phyloP scores from a whole-genome alignment of 1,140 invertebrate species.

The Neodiprion pinetum region DNA sequence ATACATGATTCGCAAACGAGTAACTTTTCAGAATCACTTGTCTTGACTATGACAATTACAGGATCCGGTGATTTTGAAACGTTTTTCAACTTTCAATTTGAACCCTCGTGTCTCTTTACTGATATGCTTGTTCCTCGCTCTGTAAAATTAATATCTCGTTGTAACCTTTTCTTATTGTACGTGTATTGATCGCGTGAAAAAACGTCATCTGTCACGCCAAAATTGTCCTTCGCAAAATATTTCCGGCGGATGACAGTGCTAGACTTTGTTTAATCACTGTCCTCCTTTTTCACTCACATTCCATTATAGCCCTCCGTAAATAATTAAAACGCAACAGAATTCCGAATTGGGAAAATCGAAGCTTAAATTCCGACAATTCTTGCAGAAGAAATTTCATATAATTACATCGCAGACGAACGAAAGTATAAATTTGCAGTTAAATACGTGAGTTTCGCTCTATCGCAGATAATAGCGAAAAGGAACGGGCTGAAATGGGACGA shows the following conservation, averaged over 20 bases:
- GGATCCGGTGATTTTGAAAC: too few relatives aligned
- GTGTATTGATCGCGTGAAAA: not conserved
- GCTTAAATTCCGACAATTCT: not conserved
- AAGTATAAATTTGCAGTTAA: not conserved
- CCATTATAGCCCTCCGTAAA: not conserved
- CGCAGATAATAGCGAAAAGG: conserved; percentile 74
- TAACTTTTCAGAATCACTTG: too few relatives aligned
- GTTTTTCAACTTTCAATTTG: too few relatives aligned
- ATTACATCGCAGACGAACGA: not conserved
- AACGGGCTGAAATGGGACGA: conserved; percentile 70
- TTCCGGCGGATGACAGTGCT: not conserved
- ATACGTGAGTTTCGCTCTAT: conserved; percentile 11
- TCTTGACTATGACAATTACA: too few relatives aligned
- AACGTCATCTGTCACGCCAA: not conserved
- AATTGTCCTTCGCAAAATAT: not conserved
- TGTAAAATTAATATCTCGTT: too few relatives aligned
- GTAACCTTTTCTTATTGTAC: too few relatives aligned
- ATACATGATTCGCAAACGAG: too few relatives aligned
- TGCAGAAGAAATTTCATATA: not conserved
- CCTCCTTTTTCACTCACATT: not conserved
- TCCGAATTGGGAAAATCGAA: not conserved
- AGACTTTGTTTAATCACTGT: not conserved
- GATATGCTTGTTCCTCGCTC: too few relatives aligned
- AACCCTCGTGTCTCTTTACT: too few relatives aligned
- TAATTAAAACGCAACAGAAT: not conserved